phyloP scores from a whole-genome alignment of 2,888 invertebrate species.

The Habrosyne pyritoides region DNA sequence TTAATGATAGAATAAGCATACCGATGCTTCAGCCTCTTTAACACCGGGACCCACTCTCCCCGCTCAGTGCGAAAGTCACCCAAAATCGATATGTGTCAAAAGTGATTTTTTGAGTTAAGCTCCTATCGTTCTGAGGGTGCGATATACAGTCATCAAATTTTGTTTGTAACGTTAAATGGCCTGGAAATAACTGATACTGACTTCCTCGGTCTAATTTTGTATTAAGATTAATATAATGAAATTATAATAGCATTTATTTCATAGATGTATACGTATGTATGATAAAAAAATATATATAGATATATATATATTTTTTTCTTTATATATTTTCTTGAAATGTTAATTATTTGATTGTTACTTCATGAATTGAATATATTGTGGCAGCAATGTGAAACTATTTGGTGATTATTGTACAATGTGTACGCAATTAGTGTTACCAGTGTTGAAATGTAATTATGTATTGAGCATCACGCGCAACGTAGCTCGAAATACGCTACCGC shows the following conservation, averaged over 20 bases:
- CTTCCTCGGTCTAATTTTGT: background rate
- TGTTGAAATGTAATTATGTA: slow-evolving; percentile 44
- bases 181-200: background rate
- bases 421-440: slow-evolving; percentile 48
- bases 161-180: background rate
- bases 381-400: slow-evolving; percentile 2
- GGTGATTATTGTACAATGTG: slow-evolving; percentile 37
- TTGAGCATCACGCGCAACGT: slow-evolving; percentile 18
- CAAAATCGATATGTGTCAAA: too few species aligned
- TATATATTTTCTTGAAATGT: background rate
- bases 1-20: too few species aligned
- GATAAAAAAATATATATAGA: too few species aligned
- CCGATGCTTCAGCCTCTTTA: too few species aligned
- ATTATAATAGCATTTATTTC: background rate
- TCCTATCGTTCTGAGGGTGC: too few species aligned
- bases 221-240: background rate
- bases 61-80: too few species aligned
- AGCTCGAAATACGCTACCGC: too few species aligned
- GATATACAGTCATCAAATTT: background rate
- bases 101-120: too few species aligned
- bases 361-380: background rate
- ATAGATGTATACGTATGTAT: background rate
- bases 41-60: too few species aligned
- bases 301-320: background rate
- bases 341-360: background rate